Conservation (phyloP, 2,797 vertebrate species). For the Mormyrus hasselquistii region DNA sequence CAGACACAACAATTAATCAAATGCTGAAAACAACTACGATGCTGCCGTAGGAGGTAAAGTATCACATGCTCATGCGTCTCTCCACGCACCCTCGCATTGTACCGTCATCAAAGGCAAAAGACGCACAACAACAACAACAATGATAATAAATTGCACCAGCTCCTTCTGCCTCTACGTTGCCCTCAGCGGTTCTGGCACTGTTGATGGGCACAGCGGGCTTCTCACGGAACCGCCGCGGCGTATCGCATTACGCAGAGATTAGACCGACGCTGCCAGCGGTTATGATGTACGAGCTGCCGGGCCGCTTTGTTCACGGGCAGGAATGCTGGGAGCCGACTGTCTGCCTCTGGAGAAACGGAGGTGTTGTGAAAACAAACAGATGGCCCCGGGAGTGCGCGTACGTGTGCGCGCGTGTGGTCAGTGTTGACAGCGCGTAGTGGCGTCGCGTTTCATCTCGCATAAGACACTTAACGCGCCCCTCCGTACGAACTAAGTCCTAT, state of each 20-base stretch:
- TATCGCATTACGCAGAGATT: slow-evolving; percentile 8
- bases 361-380: slow-evolving; percentile 23
- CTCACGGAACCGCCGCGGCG: not conserved
- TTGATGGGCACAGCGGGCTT: not conserved
- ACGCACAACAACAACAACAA: not conserved
- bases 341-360: slow-evolving; percentile 8
- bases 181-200: not conserved
- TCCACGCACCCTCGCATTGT: not conserved
- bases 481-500: not conserved
- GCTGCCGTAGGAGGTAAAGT: not conserved
- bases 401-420: not conserved
- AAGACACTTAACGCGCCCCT: not conserved
- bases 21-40: not conserved
- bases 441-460: not conserved
- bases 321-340: not conserved
- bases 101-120: not conserved
- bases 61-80: not conserved
- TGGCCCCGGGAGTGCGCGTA: not conserved
- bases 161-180: not conserved
- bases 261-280: not conserved
- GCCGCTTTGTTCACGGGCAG: not conserved
- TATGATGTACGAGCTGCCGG: slow-evolving; percentile 7
- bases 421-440: slow-evolving; percentile 2
- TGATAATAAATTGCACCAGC: not conserved
- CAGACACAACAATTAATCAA: not conserved